Conservation (phyloP, 1,140 invertebrate genomes). For the Telenomus remus region DNA sequence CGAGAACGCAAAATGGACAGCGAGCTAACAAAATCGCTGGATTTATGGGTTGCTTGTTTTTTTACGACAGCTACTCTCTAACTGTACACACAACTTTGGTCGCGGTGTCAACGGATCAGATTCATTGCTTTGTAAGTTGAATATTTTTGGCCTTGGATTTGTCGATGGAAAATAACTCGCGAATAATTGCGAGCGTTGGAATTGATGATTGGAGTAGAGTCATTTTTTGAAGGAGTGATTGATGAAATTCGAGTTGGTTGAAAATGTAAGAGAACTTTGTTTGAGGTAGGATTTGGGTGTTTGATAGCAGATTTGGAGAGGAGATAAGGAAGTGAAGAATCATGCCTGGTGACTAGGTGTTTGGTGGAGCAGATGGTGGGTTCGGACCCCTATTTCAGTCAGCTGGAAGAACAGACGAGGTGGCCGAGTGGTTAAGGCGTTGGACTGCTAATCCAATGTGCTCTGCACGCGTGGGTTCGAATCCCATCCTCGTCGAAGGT, state of each 20-base stretch:
- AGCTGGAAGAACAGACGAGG: constrained; percentile 78
- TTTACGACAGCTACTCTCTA: constrained; percentile 11
- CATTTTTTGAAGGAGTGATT: too few relatives aligned
- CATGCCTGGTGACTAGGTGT: too few relatives aligned
- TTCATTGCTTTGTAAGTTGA: constrained; percentile 11
- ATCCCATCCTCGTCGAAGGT: constrained; percentile 89
- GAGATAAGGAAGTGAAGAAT: too few relatives aligned
- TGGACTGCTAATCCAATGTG: constrained; percentile 88
- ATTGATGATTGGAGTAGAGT: too few relatives aligned
- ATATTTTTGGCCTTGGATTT: background rate
- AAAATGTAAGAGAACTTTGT: too few relatives aligned
- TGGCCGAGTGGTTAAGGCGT: constrained; percentile 93
- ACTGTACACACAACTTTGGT: constrained; percentile 6
- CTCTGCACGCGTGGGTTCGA: constrained; percentile 91
- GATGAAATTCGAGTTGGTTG: too few relatives aligned
- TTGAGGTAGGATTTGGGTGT: too few relatives aligned
- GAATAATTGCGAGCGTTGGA: background rate
- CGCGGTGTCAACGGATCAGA: background rate
- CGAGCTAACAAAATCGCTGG: background rate
- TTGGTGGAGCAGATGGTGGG: too few relatives aligned
- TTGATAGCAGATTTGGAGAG: too few relatives aligned
- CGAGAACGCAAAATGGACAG: background rate
- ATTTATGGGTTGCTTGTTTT: constrained; percentile 19
- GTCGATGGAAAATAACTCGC: background rate
- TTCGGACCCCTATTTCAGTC: background rate